Conservation (phyloP, 2,797 vertebrate species). For the Nannoperca australis region DNA sequence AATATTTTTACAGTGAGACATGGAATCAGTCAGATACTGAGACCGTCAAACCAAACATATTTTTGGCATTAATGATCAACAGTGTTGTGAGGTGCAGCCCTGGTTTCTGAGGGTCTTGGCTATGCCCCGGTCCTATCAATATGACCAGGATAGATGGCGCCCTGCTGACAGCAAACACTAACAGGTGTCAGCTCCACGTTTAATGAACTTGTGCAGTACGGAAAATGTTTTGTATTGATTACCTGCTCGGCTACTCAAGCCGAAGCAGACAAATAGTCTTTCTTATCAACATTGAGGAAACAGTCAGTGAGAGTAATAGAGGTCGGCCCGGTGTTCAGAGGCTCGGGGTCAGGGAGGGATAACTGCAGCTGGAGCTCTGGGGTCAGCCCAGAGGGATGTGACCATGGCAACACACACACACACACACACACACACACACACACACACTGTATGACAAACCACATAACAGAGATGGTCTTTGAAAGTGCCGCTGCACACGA, state of each 20-base stretch:
- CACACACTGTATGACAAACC: conserved; percentile 22
- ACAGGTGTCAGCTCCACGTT: conserved; percentile 81
- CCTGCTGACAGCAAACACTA: conserved; percentile 75
- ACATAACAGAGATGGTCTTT: conserved; percentile 45
- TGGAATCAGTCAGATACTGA: background rate
- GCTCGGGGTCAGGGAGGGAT: conserved; percentile 50
- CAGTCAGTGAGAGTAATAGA: conserved; percentile 73
- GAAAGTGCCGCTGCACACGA: conserved; percentile 27
- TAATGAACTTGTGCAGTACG: conserved; percentile 82
- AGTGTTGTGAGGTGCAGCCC: conserved; percentile 6
- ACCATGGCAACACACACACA: conserved; percentile 26
- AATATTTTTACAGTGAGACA: background rate
- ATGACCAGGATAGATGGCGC: conserved; percentile 69
- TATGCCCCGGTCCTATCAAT: conserved; percentile 62
- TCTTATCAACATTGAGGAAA: conserved; percentile 80
- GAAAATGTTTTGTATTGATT: conserved; percentile 86
- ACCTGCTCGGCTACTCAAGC: conserved; percentile 77
- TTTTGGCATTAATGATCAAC: conserved; percentile 19
- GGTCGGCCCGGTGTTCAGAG: conserved; percentile 27
- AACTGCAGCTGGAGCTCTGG: conserved; percentile 37
- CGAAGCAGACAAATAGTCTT: conserved; percentile 80
- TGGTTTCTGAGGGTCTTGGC: conserved; percentile 43
- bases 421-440: conserved; percentile 14
- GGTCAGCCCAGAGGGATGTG: conserved; percentile 45
- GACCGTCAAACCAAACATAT: background rate